Conservation (phyloP, 1,140 invertebrate species). For the Glossosoma conforme region DNA sequence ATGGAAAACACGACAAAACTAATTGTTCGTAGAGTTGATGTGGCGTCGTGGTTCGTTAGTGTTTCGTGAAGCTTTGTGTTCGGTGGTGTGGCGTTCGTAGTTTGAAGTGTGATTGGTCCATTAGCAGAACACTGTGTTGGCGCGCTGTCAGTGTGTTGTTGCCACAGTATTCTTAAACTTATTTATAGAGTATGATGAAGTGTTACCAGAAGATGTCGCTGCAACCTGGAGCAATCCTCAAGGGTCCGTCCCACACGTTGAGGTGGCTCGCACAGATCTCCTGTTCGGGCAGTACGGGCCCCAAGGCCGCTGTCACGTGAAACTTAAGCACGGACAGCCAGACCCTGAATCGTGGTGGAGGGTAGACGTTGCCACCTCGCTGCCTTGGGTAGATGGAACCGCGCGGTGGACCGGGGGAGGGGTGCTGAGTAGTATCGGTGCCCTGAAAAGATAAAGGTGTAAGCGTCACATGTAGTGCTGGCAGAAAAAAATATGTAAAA, state of each 20-base stretch:
- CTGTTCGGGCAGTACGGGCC: slow-evolving; percentile 55
- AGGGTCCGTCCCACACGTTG: slow-evolving; percentile 78
- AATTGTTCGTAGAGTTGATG: no score
- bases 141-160: no score
- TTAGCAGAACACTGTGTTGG: no score
- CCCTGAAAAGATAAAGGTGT: slow-evolving; percentile 35
- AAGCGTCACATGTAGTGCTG: no score
- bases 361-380: slow-evolving; percentile 51
- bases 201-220: slow-evolving; percentile 74
- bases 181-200: background rate
- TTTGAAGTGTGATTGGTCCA: no score
- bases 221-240: slow-evolving; percentile 69
- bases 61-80: no score
- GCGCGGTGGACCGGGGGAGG: slow-evolving; percentile 54
- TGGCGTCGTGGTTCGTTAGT: no score
- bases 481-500: no score
- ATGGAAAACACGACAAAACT: no score
- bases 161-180: background rate
- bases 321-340: slow-evolving; percentile 87
- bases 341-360: slow-evolving; percentile 65
- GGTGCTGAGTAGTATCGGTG: slow-evolving; percentile 51
- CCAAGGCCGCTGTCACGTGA: slow-evolving; percentile 60
- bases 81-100: no score
- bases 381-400: slow-evolving; percentile 60
- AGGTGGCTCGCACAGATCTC: slow-evolving; percentile 74